These are phyloP conservation scores for Geophilus truncorum DNA, from an alignment of 2,888 invertebrate genomes.

Conservation along the genomic window DNA sequence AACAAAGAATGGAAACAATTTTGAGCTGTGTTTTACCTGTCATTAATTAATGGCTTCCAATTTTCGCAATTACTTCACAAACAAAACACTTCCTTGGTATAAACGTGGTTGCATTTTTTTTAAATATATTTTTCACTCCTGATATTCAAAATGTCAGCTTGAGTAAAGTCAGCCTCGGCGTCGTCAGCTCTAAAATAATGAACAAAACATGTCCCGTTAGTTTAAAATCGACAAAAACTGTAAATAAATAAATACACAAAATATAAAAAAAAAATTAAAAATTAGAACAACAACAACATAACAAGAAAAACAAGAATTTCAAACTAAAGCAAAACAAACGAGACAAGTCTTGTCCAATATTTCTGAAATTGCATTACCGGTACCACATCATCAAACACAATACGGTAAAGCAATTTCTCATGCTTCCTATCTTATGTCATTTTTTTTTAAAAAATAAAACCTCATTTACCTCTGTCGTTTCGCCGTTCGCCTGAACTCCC, in stretches of 20 bases:
- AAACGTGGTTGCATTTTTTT: not conserved
- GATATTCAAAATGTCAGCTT: not conserved
- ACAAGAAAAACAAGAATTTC: not conserved
- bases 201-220: not conserved
- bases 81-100: constrained; percentile 4
- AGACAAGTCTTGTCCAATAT: not conserved
- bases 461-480: not conserved
- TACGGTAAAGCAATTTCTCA: not conserved
- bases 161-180: not conserved
- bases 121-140: not conserved
- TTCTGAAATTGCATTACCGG: not conserved
- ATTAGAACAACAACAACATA: not conserved
- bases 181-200: constrained; percentile 4
- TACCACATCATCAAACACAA: not conserved
- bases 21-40: not conserved
- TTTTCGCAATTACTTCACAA: not conserved
- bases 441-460: too few species aligned
- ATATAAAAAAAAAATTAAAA: not conserved
- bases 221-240: not conserved
- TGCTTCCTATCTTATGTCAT: not conserved
- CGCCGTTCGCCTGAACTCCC: not conserved
- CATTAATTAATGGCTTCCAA: not conserved
- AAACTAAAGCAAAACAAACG: not conserved
- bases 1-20: not conserved
- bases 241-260: not conserved